These are phyloP conservation scores for Pangasius larnaudii DNA, from an alignment of 2,797 vertebrate species.

Conservation along the genomic window DNA sequence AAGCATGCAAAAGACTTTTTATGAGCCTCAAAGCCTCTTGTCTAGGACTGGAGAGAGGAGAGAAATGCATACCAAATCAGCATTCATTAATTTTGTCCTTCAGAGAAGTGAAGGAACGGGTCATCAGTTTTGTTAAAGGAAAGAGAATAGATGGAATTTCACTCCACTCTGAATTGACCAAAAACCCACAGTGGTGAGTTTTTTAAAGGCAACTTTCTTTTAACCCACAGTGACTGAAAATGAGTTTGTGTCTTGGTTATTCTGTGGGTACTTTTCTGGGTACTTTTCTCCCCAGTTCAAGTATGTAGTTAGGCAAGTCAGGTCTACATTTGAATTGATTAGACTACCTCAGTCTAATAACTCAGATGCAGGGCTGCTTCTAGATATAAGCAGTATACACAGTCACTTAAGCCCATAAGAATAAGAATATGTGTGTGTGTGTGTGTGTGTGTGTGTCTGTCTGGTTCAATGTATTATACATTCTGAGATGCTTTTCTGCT, in stretches of 20 bases:
- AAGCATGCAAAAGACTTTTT: constrained; percentile 64
- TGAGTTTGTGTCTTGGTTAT: background rate
- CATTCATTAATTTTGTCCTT: constrained; percentile 77
- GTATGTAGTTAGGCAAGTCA: background rate
- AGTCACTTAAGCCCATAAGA: background rate
- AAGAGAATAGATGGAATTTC: constrained; percentile 31
- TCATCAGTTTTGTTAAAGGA: constrained; percentile 63
- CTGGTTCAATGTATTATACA: background rate
- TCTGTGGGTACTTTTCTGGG: background rate
- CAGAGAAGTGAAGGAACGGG: constrained; percentile 66
- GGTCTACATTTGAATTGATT: background rate
- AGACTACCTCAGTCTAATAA: background rate
- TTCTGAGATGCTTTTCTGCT: background rate
- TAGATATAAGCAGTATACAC: background rate
- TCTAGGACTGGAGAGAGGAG: constrained; percentile 61
- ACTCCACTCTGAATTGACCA: background rate
- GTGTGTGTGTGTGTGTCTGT: no score
- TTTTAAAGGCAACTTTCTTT: background rate
- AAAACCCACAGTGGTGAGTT: no score
- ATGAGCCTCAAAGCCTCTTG: constrained; percentile 65
- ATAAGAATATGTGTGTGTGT: no score
- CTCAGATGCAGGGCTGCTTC: background rate
- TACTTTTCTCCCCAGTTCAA: background rate
- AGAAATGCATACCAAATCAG: constrained; percentile 71
- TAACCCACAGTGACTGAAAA: background rate